These are phyloP conservation scores for Odobenus rosmarus DNA, from an alignment of 2,113 vertebrate genomes.

Conservation along the genomic window DNA sequence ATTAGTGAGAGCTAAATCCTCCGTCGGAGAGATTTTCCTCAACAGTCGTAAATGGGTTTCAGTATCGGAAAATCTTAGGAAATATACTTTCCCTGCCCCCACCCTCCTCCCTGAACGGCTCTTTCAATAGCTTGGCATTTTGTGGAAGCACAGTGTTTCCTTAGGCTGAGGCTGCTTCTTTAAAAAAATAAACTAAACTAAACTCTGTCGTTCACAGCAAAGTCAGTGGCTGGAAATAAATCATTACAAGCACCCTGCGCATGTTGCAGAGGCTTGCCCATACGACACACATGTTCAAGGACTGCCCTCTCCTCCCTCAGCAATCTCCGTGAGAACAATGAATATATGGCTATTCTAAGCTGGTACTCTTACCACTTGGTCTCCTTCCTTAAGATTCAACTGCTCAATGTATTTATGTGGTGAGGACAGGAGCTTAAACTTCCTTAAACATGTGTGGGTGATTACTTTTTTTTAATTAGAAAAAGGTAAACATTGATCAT, in stretches of 20 bases:
- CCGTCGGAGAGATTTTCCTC: conserved; percentile 84
- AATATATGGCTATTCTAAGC: neutral
- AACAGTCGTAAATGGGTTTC: conserved; percentile 82
- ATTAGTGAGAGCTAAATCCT: conserved; percentile 86
- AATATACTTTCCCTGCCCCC: conserved; percentile 64
- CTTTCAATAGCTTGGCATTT: conserved; percentile 55
- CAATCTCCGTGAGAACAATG: conserved; percentile 19
- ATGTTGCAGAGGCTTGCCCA: neutral
- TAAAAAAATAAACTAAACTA: conserved; percentile 55
- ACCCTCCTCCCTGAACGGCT: conserved; percentile 52
- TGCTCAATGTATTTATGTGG: neutral
- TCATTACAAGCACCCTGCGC: neutral
- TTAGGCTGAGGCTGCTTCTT: conserved; percentile 56
- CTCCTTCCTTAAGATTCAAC: conserved; percentile 39
- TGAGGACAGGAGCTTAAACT: conserved; percentile 22
- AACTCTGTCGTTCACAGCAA: conserved; percentile 35
- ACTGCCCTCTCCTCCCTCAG: neutral
- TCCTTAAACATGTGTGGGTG: conserved; percentile 34
- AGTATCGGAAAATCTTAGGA: conserved; percentile 84
- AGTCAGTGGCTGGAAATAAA: conserved; percentile 49
- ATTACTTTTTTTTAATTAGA: conserved; percentile 47
- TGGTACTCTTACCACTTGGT: neutral
- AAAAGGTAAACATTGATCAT: conserved; percentile 47
- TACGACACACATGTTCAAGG: neutral
- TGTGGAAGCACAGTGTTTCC: conserved; percentile 64